phyloP scores from a whole-genome alignment of 1,140 invertebrate genomes.

The Zelostemma sp. region DNA sequence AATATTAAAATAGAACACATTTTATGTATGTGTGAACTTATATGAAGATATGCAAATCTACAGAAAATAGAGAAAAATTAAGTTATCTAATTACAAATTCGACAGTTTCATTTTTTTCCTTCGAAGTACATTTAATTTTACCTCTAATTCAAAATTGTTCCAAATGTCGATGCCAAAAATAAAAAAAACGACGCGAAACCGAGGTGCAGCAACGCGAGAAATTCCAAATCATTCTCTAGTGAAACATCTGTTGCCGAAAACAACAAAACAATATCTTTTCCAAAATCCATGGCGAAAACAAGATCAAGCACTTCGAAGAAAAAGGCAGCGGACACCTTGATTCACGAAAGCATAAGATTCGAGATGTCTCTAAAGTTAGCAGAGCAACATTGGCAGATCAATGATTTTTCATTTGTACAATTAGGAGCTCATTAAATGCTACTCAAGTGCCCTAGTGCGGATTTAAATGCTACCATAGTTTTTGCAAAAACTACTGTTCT shows the following conservation, averaged over 20 bases:
- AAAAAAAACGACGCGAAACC: conserved; percentile 57
- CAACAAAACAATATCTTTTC: conserved; percentile 29
- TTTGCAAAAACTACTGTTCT: no score
- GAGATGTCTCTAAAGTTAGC: no score
- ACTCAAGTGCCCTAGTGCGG: no score
- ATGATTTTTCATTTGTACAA: no score
- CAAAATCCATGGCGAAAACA: conserved; percentile 47
- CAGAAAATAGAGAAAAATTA: no score
- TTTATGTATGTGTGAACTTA: no score
- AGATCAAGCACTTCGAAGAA: conserved; percentile 45
- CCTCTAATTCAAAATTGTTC: conserved; percentile 83
- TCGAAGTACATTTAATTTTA: conserved; percentile 77
- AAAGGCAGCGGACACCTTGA: conserved; percentile 38
- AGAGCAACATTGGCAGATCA: no score
- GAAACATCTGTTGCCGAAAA: conserved; percentile 25
- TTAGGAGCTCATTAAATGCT: no score
- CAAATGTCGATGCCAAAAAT: conserved; percentile 70
- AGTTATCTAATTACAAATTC: no score
- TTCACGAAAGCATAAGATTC: conserved; percentile 54
- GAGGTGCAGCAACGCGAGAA: conserved; percentile 18
- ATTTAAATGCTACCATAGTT: no score
- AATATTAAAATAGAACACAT: no score
- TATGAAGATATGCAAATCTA: no score
- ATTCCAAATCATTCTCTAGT: conserved; percentile 37
- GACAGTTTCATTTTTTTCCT: conserved; percentile 28